Conservation (phyloP, 2,113 vertebrate species). For the Heterotilapia buettikoferi region DNA sequence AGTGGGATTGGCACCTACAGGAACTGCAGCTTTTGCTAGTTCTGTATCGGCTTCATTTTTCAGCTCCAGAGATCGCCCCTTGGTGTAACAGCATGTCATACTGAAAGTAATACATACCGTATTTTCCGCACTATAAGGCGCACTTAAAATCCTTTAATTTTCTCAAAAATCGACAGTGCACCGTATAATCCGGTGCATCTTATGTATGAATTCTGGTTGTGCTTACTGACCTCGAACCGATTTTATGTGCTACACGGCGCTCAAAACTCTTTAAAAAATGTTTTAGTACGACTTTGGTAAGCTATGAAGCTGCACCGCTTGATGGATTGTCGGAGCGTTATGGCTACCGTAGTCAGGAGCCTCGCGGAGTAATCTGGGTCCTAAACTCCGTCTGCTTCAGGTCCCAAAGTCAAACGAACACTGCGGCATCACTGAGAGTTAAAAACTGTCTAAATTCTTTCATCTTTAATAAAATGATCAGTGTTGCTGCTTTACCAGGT, state of each 20-base stretch:
- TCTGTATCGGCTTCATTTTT: not conserved
- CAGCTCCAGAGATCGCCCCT: not conserved
- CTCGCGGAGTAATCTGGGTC: not conserved
- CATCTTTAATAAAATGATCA: not conserved
- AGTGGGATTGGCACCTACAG: not conserved
- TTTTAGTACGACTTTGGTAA: not conserved
- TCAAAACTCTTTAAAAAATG: not conserved
- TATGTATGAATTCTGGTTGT: not conserved
- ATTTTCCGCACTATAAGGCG: not conserved
- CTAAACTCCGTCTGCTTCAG: accelerated
- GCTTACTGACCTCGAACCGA: not conserved
- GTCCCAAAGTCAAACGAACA: not conserved
- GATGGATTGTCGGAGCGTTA: not conserved
- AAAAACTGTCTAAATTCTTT: not conserved
- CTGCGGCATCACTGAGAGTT: not conserved
- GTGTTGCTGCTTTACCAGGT: not conserved
- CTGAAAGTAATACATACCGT: not conserved
- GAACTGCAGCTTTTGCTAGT: not conserved
- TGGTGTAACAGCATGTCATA: not conserved
- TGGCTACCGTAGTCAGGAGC: not conserved
- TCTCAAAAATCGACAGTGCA: not conserved
- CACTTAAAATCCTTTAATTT: not conserved
- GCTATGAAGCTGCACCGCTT: accelerated
- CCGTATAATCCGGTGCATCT: not conserved
- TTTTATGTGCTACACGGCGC: not conserved